Evolutionary conservation across 2,888 invertebrate genomes (phyloP).

Genomic region (Catocala fraxini): DNA sequence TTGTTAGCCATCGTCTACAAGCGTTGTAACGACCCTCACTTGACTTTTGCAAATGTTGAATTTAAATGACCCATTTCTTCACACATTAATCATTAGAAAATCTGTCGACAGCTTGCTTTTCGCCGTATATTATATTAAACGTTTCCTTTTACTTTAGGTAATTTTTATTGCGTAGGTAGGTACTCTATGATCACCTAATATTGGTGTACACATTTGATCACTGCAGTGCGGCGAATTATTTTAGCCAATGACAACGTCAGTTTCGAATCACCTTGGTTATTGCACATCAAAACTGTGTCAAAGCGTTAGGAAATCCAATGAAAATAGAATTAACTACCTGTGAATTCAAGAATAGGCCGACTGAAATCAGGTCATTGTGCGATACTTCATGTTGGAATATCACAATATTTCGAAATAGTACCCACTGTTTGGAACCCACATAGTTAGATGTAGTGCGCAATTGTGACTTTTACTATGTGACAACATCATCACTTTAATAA

Average conservation of each 20-base stretch:
- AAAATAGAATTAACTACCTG: conserved; percentile 71
- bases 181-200: too few relatives aligned
- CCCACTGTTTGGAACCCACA: too few relatives aligned
- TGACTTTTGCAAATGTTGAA: neutral
- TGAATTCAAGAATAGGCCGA: conserved; percentile 61
- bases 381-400: neutral
- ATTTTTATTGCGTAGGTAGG: too few relatives aligned
- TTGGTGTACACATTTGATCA: too few relatives aligned
- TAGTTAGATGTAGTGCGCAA: too few relatives aligned
- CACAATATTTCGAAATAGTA: neutral
- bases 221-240: too few relatives aligned
- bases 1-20: neutral
- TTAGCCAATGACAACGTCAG: neutral
- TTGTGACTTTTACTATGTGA: too few relatives aligned
- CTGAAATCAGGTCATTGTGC: conserved; percentile 57
- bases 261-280: conserved; percentile 22
- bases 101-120: too few relatives aligned
- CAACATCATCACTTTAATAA: too few relatives aligned
- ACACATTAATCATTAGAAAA: neutral
- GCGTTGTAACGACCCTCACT: neutral
- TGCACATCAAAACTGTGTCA: conserved; percentile 63
- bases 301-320: conserved; percentile 68
- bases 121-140: too few relatives aligned
- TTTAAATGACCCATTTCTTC: neutral
- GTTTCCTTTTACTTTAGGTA: too few relatives aligned